A percentile compares a stretch with the other conserved stretches of the same genome.
Conservation (phyloP, 1,140 invertebrate species). For the Druon quercuslanigerum region DNA sequence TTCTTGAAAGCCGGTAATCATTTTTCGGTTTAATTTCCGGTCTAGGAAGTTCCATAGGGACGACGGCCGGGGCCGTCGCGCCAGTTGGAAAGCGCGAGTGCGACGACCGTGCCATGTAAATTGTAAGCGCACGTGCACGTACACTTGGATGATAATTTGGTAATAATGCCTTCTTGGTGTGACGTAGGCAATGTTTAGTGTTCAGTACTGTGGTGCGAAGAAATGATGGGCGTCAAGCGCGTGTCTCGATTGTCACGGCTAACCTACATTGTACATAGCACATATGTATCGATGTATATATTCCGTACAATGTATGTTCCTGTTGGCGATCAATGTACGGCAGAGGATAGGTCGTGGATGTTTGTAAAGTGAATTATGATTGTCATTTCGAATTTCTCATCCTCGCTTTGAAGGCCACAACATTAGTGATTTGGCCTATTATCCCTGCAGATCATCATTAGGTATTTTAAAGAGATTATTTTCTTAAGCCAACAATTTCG, state of each 20-base stretch:
- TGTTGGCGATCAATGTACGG: constrained; percentile 24
- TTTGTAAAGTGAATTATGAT: constrained; percentile 38
- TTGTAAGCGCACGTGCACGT: not conserved
- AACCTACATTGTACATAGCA: constrained; percentile 7
- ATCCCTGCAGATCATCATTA: not conserved
- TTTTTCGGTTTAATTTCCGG: constrained; percentile 31
- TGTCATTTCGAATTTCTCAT: not conserved
- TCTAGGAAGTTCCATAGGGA: constrained; percentile 21
- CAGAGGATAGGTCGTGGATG: constrained; percentile 44
- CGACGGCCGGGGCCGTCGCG: not conserved
- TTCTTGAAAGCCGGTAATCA: constrained; percentile 7
- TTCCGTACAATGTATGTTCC: not conserved
- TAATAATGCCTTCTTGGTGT: not conserved
- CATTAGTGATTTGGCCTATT: constrained; percentile 6
- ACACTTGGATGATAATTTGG: constrained; percentile 5
- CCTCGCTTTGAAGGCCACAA: not conserved
- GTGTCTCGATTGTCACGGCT: constrained; percentile 25
- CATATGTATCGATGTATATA: not conserved
- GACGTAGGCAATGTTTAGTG: not conserved
- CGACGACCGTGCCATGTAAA: constrained; percentile 6
- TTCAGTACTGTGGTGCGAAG: not conserved
- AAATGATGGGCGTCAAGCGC: not conserved
- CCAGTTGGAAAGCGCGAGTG: constrained; percentile 25
- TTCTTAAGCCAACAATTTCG: not conserved
- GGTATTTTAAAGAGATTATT: not conserved